Conservation (phyloP, 2,888 invertebrate genomes). For the Tenthredo livida region DNA sequence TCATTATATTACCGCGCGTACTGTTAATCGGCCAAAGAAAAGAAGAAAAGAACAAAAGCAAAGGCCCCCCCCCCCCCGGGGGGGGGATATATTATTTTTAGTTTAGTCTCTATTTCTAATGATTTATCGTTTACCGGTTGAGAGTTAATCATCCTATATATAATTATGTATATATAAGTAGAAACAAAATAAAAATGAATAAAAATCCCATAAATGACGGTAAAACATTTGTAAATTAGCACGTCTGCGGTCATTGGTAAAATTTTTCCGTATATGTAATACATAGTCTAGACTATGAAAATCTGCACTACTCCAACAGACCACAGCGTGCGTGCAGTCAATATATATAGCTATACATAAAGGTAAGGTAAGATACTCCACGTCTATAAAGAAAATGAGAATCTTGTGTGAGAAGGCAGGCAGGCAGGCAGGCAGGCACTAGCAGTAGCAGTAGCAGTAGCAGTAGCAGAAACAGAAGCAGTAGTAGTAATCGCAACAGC, state of each 20-base stretch:
- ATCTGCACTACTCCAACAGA: not conserved
- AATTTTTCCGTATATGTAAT: not conserved
- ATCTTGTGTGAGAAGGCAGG: not conserved
- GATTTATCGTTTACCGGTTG: not conserved
- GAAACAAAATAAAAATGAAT: not conserved
- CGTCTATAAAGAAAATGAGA: slow-evolving; percentile 5
- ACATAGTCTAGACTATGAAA: not conserved
- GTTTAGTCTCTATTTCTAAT: not conserved
- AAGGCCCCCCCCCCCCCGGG: no score
- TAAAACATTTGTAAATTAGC: not conserved
- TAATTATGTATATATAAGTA: not conserved
- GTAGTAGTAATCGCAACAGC: not conserved
- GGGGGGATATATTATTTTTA: not conserved
- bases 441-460: no score
- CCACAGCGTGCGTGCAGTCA: not conserved
- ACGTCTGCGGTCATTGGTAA: not conserved
- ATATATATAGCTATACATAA: not conserved
- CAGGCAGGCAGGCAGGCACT: not conserved
- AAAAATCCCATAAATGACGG: not conserved
- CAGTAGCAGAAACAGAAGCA: not conserved
- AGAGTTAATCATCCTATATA: not conserved
- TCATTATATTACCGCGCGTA: not conserved
- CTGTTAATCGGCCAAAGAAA: not conserved
- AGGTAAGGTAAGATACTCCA: not conserved
- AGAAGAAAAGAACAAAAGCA: not conserved